Evolutionary conservation across 2,113 vertebrate genomes (phyloP), one percentile per base, ranked within the genome.

Genomic region (Boleophthalmus pectinirostris): DNA sequence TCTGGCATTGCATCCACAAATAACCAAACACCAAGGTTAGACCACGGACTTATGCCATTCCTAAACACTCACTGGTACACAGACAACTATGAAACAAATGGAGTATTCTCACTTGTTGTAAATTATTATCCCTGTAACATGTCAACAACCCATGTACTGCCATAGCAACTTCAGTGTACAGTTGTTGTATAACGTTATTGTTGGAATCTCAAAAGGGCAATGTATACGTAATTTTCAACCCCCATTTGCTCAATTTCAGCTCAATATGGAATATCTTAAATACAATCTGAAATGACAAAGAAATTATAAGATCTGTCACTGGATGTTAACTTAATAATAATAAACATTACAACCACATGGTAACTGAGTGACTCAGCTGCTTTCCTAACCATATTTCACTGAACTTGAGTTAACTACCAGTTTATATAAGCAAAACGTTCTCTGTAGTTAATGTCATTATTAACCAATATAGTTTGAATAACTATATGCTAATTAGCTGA

Each of bases 321-420:
- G 15, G 24, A 33, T 61, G 25, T 33, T 21, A 46, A 24, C 33
- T 2, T 29, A 68, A 46, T 5, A 24, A 43, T 20, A n/a, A 54
- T n/a, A 54, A n/a, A 20, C 51, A 38, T 25, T 24, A 68, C 15
- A 66, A 24, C 51, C 2, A 76, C 66, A 69, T 29, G 25, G 46
- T 84, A 77, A 82, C 78, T 79, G n/a, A n/a, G 46, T 87, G 81
- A 82, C 79, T 79, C 82, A 77, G 82, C 68, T 73, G 9, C n/a
- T 21, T 9, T 10, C 43, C 1, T 43, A 15, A 24, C 68, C 58
- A 66, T 47, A 8, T 60, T 60, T 5, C 3, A 10, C 23, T 25
- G 3, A 58, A 64, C 29, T 5, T 61, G 58, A 20, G 20, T 43
- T n/a, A n/a, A 64, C 10, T 64, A 43, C 29, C 33, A 38, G 18